Evolutionary conservation across 2,797 vertebrate genomes (phyloP), one percentile per base, ranked within the genome.

Genomic region (Rhodeus uyekii): DNA sequence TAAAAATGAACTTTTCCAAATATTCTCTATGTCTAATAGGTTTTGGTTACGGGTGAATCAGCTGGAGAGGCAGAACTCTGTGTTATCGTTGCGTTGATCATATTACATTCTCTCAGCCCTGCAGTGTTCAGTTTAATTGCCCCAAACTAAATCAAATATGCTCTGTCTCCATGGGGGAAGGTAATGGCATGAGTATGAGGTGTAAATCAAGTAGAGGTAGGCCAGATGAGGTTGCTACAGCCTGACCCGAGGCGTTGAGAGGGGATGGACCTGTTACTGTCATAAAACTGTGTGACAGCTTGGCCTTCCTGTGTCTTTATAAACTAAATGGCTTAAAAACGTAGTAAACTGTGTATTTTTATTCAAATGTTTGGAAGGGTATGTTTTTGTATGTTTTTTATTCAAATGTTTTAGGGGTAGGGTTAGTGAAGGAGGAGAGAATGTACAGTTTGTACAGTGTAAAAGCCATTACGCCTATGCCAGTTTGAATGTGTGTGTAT

Each of bases 91-190:
- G 64, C 82, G 88, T 90, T 87, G 83, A 92, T 89, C 83, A 89
- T 87, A 84, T 88, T 86, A 61, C 86, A 88, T 68, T 92, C 89
- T 90, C 79, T 38, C 12, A n/a, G 55, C 48, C 84, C 55, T 9
- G 44, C 55, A 6, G n/a, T 73, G 68, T 86, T 83, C 86, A 87
- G 89, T 92, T 93, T 92, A 93, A 93, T 93, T 93, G 89, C 90
- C 88, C 84, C 86, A 84, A 88, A 86, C 90, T 84, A 89, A 91
- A 91, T 91, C 89, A 89, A 89, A 91, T 90, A 78, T 86, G 81
- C 78, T 86, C 39, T 68, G 77, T 91, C 87, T 36, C 71, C 14
- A 1, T 39, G 82, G 19, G 46, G 80, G 82, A 63, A 50, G 74
- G 75, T 65, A 86, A 89, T 64, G 22, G n/a, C 65, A 34, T 64